phyloP scores from a whole-genome alignment of 2,113 vertebrate species.

The Coptodon bakossiorum region DNA sequence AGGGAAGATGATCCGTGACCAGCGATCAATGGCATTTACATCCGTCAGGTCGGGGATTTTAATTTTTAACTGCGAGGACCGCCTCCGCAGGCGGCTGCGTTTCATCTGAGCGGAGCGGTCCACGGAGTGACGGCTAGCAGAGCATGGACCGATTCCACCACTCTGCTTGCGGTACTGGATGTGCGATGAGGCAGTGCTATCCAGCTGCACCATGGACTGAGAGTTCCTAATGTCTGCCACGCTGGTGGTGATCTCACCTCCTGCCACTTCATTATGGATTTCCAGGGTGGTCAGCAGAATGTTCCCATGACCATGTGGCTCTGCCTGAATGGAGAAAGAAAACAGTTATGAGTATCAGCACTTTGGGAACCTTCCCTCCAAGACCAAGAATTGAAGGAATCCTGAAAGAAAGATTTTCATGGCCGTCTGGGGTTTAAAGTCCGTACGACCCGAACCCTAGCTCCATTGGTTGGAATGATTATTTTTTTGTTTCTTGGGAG shows the following conservation, averaged over 20 bases:
- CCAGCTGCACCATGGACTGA: constrained; percentile 85
- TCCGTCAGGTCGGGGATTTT: constrained; percentile 96
- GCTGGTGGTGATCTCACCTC: constrained; percentile 82
- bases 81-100: constrained; percentile 85
- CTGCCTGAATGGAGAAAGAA: constrained; percentile 72
- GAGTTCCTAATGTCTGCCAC: constrained; percentile 86
- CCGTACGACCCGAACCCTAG: background rate
- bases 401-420: background rate
- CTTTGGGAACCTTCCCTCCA: background rate
- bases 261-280: constrained; percentile 88
- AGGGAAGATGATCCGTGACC: constrained; percentile 94
- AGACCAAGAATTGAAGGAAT: background rate
- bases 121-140: constrained; percentile 75
- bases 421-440: background rate
- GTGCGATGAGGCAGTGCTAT: constrained; percentile 79
- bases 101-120: constrained; percentile 80
- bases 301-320: constrained; percentile 81
- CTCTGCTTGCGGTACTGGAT: constrained; percentile 94
- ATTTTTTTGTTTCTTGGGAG: background rate
- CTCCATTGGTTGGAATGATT: background rate
- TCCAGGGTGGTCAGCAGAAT: constrained; percentile 88
- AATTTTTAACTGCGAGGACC: constrained; percentile 91
- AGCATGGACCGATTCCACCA: constrained; percentile 64
- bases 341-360: background rate
- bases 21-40: constrained; percentile 94